Base-by-base conservation (phyloP, 2,888 invertebrate species). In the Agriopis aurantiaria region DNA sequence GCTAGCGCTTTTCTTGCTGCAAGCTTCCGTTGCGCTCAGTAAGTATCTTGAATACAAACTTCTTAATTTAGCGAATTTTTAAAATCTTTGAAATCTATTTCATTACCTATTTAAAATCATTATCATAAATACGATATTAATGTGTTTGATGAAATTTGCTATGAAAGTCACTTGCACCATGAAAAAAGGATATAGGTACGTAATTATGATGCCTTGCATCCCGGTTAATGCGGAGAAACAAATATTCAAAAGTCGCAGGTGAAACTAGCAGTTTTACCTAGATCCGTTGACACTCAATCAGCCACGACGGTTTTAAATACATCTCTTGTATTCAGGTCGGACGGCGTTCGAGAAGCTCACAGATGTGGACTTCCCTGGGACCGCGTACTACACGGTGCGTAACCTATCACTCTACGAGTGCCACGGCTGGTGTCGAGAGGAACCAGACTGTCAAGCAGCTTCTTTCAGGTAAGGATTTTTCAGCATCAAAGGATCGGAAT, bases 371-470 rank as follows among this genome's bases (percentile, higher is more conserved):
- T 99, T 98, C 90, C 95, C 97, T 66, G 98, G 98, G 64, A 98
- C 97, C 68, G 98, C 98, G 52, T 98, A 98, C 89, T 98, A 98
- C 93, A 98, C 97, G 65, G 98, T 98, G 65, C 96, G 98, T 86
- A 99, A 99, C 91, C 95, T 98, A 55, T 98, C 98, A 14, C 95
- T 99, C 58, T 98, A 98, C 94, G 98, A 98, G 91, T 99, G 98
- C 89, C 98, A 98, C 88, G 98, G 98, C 46, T 98, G 98, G 98
- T 99, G 98, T 88, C 95, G 98, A 61, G 98, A 98, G 86, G 98
- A 98, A 82, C 96, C 97, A 0, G 98, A 98, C 85, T 98, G 98
- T 85, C 98, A 97, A 84, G 98, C 98, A 2, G 98, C 98, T 7
- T 97, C 98, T 4, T 99, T 98, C 89, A 96, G 96, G 96, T 96